A percentile compares a stretch with the other conserved stretches of the same genome.
Conservation (phyloP, 2,888 invertebrate genomes). For the Allygus modestus region DNA sequence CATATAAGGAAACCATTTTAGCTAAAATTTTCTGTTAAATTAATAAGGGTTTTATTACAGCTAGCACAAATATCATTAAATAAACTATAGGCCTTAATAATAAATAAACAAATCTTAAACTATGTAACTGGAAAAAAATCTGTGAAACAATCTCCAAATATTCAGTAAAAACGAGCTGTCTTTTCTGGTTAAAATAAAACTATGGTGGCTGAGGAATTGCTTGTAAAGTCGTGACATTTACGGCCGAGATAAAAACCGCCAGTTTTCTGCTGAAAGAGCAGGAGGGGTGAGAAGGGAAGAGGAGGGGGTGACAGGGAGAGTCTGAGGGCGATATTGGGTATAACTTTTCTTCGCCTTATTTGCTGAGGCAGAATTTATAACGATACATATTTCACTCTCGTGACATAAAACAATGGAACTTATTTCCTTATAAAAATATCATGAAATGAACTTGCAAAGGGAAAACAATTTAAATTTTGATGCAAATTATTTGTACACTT, state of each 20-base stretch:
- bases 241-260: conserved; percentile 33
- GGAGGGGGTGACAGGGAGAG: background rate
- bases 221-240: conserved; percentile 48
- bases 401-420: conserved; percentile 13
- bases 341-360: conserved; percentile 41
- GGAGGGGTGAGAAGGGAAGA: background rate
- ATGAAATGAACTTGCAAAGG: too few relatives aligned
- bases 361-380: conserved; percentile 34
- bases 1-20: too few relatives aligned
- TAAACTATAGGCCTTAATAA: too few relatives aligned
- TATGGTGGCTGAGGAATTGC: conserved; percentile 15
- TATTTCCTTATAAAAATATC: background rate
- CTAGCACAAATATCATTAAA: too few relatives aligned
- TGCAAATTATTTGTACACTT: too few relatives aligned
- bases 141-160: too few relatives aligned
- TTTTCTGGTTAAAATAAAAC: conserved; percentile 25
- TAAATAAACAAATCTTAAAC: too few relatives aligned
- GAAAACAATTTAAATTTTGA: too few relatives aligned
- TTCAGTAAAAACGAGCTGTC: background rate
- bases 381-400: conserved; percentile 28
- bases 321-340: conserved; percentile 8
- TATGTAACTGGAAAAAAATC: too few relatives aligned
- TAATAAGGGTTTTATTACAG: too few relatives aligned
- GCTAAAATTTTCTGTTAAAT: too few relatives aligned
- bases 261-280: conserved; percentile 40